Percentiles rank a stretch among this genome's conserved stretches.
These are phyloP conservation scores for Sminthurides aquaticus DNA, from an alignment of 2,888 invertebrate genomes.

Conservation along the genomic window DNA sequence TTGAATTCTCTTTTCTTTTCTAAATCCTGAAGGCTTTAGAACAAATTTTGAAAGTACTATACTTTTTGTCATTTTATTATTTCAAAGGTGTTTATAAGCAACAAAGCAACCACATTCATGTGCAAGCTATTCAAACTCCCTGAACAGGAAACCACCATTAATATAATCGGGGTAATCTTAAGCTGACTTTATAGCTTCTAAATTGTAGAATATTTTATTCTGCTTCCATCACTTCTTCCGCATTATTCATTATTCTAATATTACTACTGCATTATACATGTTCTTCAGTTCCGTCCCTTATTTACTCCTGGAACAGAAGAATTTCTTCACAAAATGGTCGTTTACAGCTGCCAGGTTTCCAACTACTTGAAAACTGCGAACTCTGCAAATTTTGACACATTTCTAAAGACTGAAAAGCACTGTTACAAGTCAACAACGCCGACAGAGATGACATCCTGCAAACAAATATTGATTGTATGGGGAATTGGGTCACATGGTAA, in stretches of 20 bases:
- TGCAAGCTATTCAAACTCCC: conserved; percentile 78
- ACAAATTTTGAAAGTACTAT: too few relatives aligned
- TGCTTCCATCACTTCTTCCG: too few relatives aligned
- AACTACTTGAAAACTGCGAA: not conserved
- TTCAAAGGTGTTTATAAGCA: too few relatives aligned
- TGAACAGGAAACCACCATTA: conserved; percentile 61
- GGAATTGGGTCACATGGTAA: conserved; percentile 73
- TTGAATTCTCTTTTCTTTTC: not conserved
- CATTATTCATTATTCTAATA: too few relatives aligned
- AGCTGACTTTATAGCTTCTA: too few relatives aligned
- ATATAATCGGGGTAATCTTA: conserved; percentile 62
- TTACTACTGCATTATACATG: conserved; percentile 3
- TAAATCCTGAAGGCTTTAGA: too few relatives aligned
- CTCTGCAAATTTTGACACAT: not conserved
- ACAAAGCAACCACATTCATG: conserved; percentile 69
- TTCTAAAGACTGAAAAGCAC: not conserved
- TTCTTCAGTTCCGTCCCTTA: conserved; percentile 50
- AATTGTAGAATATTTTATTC: too few relatives aligned
- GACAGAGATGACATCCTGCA: not conserved
- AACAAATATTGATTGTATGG: conserved; percentile 54
- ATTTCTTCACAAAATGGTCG: conserved; percentile 75
- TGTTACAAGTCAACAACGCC: not conserved
- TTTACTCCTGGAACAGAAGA: conserved; percentile 53
- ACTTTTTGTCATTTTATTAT: too few relatives aligned
- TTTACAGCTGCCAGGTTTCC: conserved; percentile 63